Evolutionary conservation across 2,113 vertebrate species (phyloP).

Genomic region (Nycticorax nycticorax): DNA sequence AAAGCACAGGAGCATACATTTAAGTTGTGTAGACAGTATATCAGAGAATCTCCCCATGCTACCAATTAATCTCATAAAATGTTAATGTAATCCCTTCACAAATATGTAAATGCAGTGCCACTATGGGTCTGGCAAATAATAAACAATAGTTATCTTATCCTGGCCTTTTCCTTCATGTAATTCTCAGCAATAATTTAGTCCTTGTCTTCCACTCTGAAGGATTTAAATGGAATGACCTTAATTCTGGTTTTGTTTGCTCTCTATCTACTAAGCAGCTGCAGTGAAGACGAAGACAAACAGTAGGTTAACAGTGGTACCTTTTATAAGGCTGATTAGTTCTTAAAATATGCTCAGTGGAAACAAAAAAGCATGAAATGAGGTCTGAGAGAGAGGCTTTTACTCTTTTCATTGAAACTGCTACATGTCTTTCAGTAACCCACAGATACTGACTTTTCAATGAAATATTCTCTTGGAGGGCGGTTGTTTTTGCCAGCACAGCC

Average conservation of each 20-base stretch:
- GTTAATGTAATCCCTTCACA: constrained; percentile 74
- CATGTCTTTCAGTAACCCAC: constrained; percentile 45
- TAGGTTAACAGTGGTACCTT: constrained; percentile 80
- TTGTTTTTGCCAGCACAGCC: constrained; percentile 26
- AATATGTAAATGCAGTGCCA: constrained; percentile 70
- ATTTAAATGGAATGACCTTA: constrained; percentile 83
- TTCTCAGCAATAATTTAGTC: constrained; percentile 77
- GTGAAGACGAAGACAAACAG: constrained; percentile 81
- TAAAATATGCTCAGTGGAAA: constrained; percentile 78
- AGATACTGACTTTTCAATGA: constrained; percentile 60
- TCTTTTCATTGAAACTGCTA: constrained; percentile 56
- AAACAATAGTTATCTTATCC: constrained; percentile 71
- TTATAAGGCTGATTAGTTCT: constrained; percentile 77
- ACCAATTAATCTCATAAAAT: constrained; percentile 72
- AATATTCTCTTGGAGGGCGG: constrained; percentile 48
- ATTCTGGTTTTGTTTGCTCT: constrained; percentile 82
- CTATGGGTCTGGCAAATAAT: constrained; percentile 70
- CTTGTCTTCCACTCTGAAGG: constrained; percentile 75
- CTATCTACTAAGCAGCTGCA: constrained; percentile 77
- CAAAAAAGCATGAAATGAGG: constrained; percentile 60
- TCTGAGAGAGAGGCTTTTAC: constrained; percentile 56
- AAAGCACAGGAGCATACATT: constrained; percentile 2
- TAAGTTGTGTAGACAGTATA: not conserved
- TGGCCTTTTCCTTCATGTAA: constrained; percentile 62
- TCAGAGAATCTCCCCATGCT: constrained; percentile 49